Evolutionary conservation across 2,797 vertebrate genomes (phyloP).

Genomic region (Sylvilagus floridanus): DNA sequence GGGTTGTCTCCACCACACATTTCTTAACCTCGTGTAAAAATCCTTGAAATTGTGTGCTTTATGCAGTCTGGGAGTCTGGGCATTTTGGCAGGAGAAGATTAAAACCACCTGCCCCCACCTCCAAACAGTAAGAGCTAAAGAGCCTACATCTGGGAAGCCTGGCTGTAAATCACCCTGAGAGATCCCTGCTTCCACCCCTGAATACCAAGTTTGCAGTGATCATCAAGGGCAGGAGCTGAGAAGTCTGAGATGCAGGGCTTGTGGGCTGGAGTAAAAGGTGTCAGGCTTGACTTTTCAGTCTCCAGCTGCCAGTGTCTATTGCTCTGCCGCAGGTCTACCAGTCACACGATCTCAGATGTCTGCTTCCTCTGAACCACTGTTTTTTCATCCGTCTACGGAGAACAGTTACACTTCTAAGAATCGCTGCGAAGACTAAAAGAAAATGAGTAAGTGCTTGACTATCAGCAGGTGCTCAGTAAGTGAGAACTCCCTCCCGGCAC

Average conservation of each 20-base stretch:
- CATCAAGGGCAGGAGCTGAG: not conserved
- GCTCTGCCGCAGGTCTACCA: not conserved
- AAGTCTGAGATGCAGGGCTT: not conserved
- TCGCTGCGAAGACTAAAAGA: not conserved
- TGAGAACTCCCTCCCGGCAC: not conserved
- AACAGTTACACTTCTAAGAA: not conserved
- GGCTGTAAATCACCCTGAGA: not conserved
- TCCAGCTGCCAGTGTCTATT: not conserved
- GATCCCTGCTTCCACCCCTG: not conserved
- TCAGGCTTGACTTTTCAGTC: not conserved
- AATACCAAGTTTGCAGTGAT: not conserved
- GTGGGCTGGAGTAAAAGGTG: not conserved
- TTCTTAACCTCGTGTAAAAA: not conserved
- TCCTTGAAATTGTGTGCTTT: conserved; percentile 16
- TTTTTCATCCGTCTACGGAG: conserved; percentile 11
- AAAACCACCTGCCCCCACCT: not conserved
- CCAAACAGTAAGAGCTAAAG: not conserved
- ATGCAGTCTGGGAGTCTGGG: not conserved
- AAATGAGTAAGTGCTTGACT: conserved; percentile 7
- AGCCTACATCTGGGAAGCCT: not conserved
- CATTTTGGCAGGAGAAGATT: not conserved
- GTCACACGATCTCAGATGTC: not conserved
- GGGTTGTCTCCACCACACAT: not conserved
- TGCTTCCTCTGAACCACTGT: not conserved
- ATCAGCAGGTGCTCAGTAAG: not conserved